A percentile compares a stretch with the other conserved stretches of the same genome.
These are phyloP conservation scores for Melipona quadrifasciata DNA, from an alignment of 1,140 invertebrate genomes.

Conservation along the genomic window DNA sequence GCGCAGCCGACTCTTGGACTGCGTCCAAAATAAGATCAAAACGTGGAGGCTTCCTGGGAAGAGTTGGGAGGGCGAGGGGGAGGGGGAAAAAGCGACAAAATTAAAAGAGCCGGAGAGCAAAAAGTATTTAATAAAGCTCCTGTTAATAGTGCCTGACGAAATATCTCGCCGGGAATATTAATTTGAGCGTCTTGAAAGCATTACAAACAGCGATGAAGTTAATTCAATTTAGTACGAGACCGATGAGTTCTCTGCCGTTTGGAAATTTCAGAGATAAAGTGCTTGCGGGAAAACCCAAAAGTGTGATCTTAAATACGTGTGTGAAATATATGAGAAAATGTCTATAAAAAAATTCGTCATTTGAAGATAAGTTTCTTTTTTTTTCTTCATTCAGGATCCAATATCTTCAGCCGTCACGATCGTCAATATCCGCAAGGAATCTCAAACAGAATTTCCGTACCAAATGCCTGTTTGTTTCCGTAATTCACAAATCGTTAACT, in stretches of 20 bases:
- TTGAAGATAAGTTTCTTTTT: neutral
- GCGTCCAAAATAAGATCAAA: slow-evolving; percentile 33
- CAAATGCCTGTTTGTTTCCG: neutral
- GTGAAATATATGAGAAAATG: no score
- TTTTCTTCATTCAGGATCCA: rapidly evolving
- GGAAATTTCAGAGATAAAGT: neutral
- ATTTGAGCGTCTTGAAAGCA: neutral
- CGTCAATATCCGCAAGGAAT: neutral
- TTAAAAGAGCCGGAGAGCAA: neutral
- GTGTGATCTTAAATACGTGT: no score
- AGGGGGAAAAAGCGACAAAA: neutral
- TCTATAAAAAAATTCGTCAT: no score
- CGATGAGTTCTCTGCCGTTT: neutral
- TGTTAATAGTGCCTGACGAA: neutral
- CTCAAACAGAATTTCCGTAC: neutral
- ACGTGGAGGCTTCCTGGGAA: slow-evolving; percentile 3
- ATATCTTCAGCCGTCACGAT: neutral
- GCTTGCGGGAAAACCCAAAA: no score
- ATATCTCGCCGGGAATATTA: neutral
- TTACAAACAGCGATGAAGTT: neutral
- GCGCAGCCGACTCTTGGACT: slow-evolving; percentile 30
- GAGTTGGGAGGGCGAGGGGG: neutral
- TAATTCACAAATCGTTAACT: neutral
- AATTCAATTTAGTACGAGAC: neutral
- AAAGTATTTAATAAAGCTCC: neutral